Conservation (phyloP, 2,888 invertebrate genomes). For the Acholoe squamosa region DNA sequence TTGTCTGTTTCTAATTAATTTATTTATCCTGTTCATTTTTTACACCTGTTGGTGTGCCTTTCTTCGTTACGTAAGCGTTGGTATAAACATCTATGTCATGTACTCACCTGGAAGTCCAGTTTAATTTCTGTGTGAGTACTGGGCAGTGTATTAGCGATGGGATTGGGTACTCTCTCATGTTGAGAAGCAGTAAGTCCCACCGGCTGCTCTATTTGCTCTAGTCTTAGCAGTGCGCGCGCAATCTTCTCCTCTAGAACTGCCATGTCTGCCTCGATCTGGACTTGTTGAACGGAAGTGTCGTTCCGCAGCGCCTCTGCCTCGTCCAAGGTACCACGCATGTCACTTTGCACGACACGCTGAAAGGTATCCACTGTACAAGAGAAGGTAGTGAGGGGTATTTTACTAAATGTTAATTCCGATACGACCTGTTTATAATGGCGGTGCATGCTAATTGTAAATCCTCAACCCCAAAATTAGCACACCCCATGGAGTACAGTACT, state of each 20-base stretch:
- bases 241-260: constrained; percentile 68
- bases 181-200: constrained; percentile 68
- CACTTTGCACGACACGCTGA: constrained; percentile 59
- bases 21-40: too few species aligned
- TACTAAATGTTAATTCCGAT: too few species aligned
- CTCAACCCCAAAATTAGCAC: too few species aligned
- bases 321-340: constrained; percentile 57
- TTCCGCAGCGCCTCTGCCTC: constrained; percentile 17
- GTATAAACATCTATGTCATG: too few species aligned
- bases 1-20: too few species aligned
- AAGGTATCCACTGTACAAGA: constrained; percentile 59
- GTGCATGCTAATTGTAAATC: too few species aligned
- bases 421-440: too few species aligned
- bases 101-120: constrained; percentile 25
- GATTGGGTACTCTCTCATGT: constrained; percentile 32
- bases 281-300: neutral
- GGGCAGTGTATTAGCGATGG: neutral
- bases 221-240: constrained; percentile 63
- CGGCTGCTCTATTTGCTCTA: constrained; percentile 71
- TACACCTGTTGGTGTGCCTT: too few species aligned
- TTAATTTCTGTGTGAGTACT: neutral
- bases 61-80: too few species aligned
- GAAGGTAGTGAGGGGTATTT: neutral
- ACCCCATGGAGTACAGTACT: too few species aligned
- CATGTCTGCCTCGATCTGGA: constrained; percentile 59